Evolutionary conservation across 2,888 invertebrate genomes (phyloP).

Genomic region (Tryphoninae sp.): DNA sequence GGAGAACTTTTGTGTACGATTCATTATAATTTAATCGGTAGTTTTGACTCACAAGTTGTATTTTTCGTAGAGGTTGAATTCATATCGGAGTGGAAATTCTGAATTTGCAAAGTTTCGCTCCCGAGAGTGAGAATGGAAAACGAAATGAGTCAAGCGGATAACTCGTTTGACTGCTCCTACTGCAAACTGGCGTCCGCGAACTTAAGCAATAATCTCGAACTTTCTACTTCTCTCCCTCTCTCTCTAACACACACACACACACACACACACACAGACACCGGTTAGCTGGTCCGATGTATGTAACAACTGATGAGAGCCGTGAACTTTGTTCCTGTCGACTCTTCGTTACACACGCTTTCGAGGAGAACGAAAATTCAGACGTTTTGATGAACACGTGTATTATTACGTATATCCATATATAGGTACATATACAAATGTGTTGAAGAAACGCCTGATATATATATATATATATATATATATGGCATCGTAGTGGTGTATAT

Average conservation of each 20-base stretch:
- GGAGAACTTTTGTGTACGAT: neutral
- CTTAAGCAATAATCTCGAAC: constrained; percentile 33
- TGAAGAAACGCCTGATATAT: neutral
- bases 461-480: neutral
- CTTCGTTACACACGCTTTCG: constrained; percentile 25
- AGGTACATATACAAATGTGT: neutral
- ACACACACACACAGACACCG: neutral
- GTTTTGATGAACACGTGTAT: constrained; percentile 6
- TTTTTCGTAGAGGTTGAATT: no score
- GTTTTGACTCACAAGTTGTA: no score
- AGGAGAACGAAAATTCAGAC: constrained; percentile 31
- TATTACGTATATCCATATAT: neutral
- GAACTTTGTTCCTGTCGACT: constrained; percentile 39
- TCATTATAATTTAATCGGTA: no score
- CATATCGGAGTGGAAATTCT: neutral
- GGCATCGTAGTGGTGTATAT: neutral
- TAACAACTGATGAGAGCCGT: constrained; percentile 14
- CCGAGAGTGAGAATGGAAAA: constrained; percentile 8
- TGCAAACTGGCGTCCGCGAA: constrained; percentile 11
- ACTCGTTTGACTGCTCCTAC: neutral
- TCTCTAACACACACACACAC: no score
- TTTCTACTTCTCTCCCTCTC: neutral
- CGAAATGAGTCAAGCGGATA: neutral
- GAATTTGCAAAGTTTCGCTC: neutral
- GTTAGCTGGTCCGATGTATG: neutral